phyloP scores from a whole-genome alignment of 2,888 invertebrate genomes.

The Caenorhabditis sp. region DNA sequence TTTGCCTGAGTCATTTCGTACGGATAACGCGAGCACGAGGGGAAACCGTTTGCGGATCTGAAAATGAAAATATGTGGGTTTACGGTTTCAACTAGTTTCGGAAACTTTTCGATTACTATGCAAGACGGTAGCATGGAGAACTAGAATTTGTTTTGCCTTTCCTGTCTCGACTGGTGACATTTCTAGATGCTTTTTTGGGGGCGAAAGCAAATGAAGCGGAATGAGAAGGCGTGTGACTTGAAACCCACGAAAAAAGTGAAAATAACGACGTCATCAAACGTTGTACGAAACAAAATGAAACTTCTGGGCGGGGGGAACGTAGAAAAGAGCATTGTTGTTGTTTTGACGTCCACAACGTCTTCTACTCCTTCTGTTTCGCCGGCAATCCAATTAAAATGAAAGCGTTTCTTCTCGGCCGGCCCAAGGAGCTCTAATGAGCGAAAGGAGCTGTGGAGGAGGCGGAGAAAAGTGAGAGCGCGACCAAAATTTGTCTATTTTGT shows the following conservation, averaged over 20 bases:
- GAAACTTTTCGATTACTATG: background rate
- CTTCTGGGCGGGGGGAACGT: background rate
- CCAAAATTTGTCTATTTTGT: slow-evolving; percentile 22
- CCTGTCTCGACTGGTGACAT: background rate
- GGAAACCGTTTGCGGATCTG: slow-evolving; percentile 43
- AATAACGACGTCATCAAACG: background rate
- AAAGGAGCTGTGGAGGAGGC: no score
- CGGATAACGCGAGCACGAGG: slow-evolving; percentile 42
- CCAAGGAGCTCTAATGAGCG: slow-evolving; percentile 27
- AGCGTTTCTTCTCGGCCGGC: slow-evolving; percentile 9
- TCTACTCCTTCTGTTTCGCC: slow-evolving; percentile 20
- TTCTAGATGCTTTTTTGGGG: background rate
- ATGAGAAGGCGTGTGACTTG: background rate
- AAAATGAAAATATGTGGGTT: no score
- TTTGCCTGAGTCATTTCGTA: slow-evolving; percentile 46
- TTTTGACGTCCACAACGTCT: slow-evolving; percentile 16
- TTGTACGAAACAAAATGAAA: slow-evolving; percentile 23
- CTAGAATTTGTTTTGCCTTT: background rate
- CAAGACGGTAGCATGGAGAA: no score
- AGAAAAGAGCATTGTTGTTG: slow-evolving; percentile 30
- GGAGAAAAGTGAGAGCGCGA: background rate
- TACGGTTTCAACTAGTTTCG: background rate
- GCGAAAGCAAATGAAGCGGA: background rate
- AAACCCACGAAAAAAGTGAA: background rate
- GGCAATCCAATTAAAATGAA: slow-evolving; percentile 51